Percentiles rank a stretch among this genome's conserved stretches.
phyloP scores from a whole-genome alignment of 2,797 vertebrate species.

The Sebastes oblongus region DNA sequence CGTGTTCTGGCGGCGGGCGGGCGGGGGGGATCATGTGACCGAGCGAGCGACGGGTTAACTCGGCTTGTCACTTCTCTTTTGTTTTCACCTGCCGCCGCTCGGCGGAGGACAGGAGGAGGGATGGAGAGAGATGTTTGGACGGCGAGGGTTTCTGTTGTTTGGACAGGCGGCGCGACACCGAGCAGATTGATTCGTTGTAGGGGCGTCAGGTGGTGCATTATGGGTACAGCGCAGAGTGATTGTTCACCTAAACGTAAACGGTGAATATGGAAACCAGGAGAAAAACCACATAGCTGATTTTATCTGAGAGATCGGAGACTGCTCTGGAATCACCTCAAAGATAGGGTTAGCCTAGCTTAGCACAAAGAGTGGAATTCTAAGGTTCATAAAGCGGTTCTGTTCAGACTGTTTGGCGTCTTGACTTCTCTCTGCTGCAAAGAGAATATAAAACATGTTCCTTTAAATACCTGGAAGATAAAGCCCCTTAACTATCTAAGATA shows the following conservation, averaged over 20 bases:
- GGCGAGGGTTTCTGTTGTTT: not conserved
- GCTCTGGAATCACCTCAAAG: not conserved
- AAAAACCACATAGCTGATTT: not conserved
- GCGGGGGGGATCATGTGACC: slow-evolving; percentile 30
- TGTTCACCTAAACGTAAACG: not conserved
- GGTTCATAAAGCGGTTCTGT: too few relatives aligned
- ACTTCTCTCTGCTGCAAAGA: too few relatives aligned
- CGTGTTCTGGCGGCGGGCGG: not conserved
- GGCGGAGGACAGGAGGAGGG: not conserved
- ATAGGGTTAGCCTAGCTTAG: not conserved
- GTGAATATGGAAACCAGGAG: slow-evolving; percentile 6
- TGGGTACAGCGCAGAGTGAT: not conserved
- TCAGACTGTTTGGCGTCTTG: too few relatives aligned
- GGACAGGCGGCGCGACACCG: slow-evolving; percentile 2
- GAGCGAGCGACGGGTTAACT: slow-evolving; percentile 50
- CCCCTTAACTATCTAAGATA: too few relatives aligned
- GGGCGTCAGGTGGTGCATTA: slow-evolving; percentile 35
- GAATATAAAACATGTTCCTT: too few relatives aligned
- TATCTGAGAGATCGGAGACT: not conserved
- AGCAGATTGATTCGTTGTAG: slow-evolving; percentile 47
- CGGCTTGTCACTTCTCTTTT: slow-evolving; percentile 67
- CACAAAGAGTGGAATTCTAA: too few relatives aligned
- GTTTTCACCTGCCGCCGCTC: slow-evolving; percentile 51
- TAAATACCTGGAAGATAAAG: too few relatives aligned
- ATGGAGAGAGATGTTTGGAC: slow-evolving; percentile 28